A percentile compares a stretch with the other conserved stretches of the same genome.
These are phyloP conservation scores for Capra hircus DNA, from an alignment of 2,113 vertebrate genomes.

Conservation along the genomic window DNA sequence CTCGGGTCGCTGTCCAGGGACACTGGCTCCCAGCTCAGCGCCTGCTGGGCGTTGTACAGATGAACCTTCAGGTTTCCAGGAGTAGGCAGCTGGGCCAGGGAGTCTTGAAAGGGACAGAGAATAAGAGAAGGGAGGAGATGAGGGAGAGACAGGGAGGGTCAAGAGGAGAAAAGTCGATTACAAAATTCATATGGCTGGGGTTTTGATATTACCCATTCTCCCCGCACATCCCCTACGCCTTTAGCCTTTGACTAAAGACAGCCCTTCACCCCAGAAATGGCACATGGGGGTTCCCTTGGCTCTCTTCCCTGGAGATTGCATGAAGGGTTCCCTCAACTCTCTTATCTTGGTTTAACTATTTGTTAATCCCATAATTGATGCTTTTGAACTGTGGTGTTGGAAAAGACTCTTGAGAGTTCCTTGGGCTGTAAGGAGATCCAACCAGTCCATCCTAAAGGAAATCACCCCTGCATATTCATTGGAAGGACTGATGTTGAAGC, in stretches of 20 bases:
- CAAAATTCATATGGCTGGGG: neutral
- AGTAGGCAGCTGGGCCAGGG: slow-evolving; percentile 55
- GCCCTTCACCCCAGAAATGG: neutral
- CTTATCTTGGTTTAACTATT: neutral
- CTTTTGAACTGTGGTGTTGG: neutral
- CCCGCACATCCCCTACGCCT: accelerated
- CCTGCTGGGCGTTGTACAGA: slow-evolving; percentile 74
- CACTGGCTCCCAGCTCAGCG: slow-evolving; percentile 79
- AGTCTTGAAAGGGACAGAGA: slow-evolving; percentile 34
- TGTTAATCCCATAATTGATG: neutral
- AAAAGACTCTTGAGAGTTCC: neutral
- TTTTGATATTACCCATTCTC: neutral
- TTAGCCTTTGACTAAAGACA: neutral
- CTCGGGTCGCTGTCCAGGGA: neutral
- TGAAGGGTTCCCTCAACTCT: neutral
- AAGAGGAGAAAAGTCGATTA: neutral
- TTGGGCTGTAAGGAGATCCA: neutral
- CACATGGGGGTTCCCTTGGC: too few species aligned
- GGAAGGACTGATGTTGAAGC: neutral
- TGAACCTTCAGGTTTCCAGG: slow-evolving; percentile 67
- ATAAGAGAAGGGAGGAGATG: accelerated
- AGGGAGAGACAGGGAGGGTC: neutral
- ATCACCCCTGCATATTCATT: neutral
- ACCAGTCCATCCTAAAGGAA: neutral
- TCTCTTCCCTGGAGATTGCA: neutral